Evolutionary conservation across 2,113 vertebrate species (phyloP).

Genomic region (Lucifuga dentata): DNA sequence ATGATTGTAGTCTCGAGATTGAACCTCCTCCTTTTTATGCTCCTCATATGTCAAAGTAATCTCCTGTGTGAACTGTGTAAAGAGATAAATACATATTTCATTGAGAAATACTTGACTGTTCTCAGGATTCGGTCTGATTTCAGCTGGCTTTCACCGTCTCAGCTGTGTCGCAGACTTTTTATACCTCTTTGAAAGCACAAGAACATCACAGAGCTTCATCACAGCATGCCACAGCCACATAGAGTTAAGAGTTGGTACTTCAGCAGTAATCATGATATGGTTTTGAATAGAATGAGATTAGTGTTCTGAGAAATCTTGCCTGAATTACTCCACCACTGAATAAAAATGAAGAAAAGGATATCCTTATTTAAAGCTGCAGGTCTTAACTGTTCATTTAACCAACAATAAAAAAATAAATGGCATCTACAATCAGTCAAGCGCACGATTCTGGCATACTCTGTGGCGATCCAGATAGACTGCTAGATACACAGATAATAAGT

Average conservation of each 20-base stretch:
- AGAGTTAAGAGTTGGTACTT: not conserved
- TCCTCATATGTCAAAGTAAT: constrained; percentile 55
- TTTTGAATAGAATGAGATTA: not conserved
- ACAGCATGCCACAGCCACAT: not conserved
- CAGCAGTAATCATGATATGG: not conserved
- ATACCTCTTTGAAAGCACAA: constrained; percentile 41
- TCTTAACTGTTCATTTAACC: constrained; percentile 4
- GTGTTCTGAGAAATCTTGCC: not conserved
- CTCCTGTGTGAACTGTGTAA: constrained; percentile 44
- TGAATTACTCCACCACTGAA: not conserved
- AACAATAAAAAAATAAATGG: constrained; percentile 11
- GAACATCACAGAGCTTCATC: constrained; percentile 17
- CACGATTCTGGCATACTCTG: constrained; percentile 13
- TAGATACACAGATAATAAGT: constrained; percentile 42
- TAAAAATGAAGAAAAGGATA: constrained; percentile 3
- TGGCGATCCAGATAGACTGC: constrained; percentile 1
- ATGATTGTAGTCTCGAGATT: constrained; percentile 33
- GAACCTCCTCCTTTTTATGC: constrained; percentile 56
- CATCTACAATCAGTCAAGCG: constrained; percentile 14
- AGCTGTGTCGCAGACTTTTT: constrained; percentile 27
- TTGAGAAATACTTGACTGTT: constrained; percentile 60
- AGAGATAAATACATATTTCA: constrained; percentile 66
- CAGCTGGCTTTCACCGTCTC: constrained; percentile 49
- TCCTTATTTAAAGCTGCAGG: constrained; percentile 3
- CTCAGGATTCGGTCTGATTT: constrained; percentile 55